phyloP scores from a whole-genome alignment of 2,888 invertebrate species.

The Epiperipatus broadwayi region DNA sequence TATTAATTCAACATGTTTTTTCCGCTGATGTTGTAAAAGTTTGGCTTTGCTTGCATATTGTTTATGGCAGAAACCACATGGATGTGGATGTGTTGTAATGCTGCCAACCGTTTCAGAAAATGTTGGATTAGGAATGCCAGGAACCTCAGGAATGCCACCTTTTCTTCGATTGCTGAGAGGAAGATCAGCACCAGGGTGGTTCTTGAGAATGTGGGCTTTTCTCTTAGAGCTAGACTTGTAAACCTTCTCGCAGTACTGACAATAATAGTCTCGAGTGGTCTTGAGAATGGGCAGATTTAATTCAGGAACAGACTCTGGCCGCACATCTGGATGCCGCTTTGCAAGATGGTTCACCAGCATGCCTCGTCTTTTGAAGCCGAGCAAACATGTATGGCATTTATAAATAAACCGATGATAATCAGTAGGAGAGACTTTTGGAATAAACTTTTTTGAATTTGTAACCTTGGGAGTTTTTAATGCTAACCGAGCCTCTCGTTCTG shows the following conservation, averaged over 20 bases:
- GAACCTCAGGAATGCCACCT: conserved; percentile 32
- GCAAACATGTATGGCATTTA: conserved; percentile 51
- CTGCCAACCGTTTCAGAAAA: conserved; percentile 51
- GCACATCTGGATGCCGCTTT: conserved; percentile 44
- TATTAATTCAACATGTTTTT: conserved; percentile 29
- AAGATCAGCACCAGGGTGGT: conserved; percentile 56
- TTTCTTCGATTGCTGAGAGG: conserved; percentile 31
- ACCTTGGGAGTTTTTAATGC: conserved; percentile 19
- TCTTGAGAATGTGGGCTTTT: conserved; percentile 56
- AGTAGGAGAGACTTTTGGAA: conserved; percentile 38
- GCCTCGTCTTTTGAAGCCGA: conserved; percentile 61
- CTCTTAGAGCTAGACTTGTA: conserved; percentile 68
- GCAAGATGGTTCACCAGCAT: conserved; percentile 69
- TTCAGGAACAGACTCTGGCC: conserved; percentile 41
- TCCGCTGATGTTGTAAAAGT: conserved; percentile 34
- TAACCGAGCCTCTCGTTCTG: conserved; percentile 27
- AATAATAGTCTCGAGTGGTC: conserved; percentile 57
- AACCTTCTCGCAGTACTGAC: conserved; percentile 60
- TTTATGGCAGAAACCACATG: conserved; percentile 60
- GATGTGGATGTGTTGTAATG: conserved; percentile 46
- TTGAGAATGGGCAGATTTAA: conserved; percentile 55
- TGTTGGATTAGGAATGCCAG: conserved; percentile 39
- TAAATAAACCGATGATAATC: conserved; percentile 52
- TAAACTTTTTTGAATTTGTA: conserved; percentile 33
- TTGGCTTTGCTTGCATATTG: conserved; percentile 60